Percentiles rank a stretch among this genome's conserved stretches.
Evolutionary conservation across 2,797 vertebrate species (phyloP).

Genomic region (Okamejei kenojei): DNA sequence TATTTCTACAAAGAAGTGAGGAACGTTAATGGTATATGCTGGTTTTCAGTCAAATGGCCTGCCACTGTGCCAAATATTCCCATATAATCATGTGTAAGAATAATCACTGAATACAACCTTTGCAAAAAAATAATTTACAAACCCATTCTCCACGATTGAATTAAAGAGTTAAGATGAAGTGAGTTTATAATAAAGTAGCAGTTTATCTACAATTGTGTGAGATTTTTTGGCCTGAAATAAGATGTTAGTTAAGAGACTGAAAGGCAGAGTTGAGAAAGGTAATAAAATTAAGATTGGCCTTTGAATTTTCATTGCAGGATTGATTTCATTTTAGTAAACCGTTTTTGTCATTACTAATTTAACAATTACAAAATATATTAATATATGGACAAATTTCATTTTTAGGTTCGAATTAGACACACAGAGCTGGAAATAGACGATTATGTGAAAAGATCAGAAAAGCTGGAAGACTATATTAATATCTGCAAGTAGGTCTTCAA

Average conservation of each 20-base stretch:
- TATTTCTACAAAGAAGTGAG: no score
- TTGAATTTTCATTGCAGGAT: background rate
- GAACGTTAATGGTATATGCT: no score
- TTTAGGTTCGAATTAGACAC: slow-evolving; percentile 70
- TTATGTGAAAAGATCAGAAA: slow-evolving; percentile 63
- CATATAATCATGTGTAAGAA: no score
- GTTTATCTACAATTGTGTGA: background rate
- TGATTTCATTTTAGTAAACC: background rate
- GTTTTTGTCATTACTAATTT: background rate
- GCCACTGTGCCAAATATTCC: no score
- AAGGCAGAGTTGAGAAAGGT: background rate
- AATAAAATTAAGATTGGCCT: background rate
- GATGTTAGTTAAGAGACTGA: background rate
- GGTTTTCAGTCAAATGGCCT: no score
- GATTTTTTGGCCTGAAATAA: background rate
- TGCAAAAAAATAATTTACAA: background rate
- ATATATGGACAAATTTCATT: slow-evolving; percentile 27
- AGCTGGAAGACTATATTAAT: slow-evolving; percentile 73
- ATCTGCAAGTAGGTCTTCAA: slow-evolving; percentile 67
- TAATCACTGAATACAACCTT: background rate
- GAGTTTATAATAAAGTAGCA: background rate
- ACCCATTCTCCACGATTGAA: background rate
- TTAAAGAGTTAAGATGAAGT: background rate
- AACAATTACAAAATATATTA: background rate
- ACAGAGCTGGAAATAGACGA: slow-evolving; percentile 69